Evolutionary conservation across 2,113 vertebrate genomes (phyloP).

Genomic region (Gymnorhina tibicen): DNA sequence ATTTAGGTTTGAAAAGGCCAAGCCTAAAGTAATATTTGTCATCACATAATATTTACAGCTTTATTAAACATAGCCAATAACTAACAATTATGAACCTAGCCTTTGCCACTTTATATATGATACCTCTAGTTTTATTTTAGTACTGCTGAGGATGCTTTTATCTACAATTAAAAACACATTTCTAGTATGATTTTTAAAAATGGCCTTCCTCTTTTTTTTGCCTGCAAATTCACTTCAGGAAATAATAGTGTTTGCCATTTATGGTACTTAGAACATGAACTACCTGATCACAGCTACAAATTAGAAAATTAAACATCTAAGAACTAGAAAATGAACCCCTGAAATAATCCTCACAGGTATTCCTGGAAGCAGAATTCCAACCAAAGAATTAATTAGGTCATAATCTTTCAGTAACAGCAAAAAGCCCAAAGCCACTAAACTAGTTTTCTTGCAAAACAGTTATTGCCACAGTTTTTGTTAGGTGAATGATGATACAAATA

Average conservation of each 20-base stretch:
- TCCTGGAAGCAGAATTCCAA: slow-evolving; percentile 8
- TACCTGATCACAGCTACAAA: slow-evolving; percentile 12
- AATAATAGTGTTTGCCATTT: slow-evolving; percentile 11
- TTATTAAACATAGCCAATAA: background rate
- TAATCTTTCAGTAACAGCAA: background rate
- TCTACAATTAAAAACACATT: background rate
- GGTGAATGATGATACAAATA: background rate
- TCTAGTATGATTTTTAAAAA: background rate
- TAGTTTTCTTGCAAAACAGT: background rate
- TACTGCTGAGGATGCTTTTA: slow-evolving; percentile 7
- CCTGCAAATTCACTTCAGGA: background rate
- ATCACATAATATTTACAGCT: background rate
- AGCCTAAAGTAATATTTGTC: background rate
- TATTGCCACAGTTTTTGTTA: background rate
- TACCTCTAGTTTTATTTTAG: slow-evolving; percentile 1
- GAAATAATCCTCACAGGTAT: slow-evolving; percentile 23
- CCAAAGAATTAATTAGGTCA: background rate
- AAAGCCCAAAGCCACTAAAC: background rate
- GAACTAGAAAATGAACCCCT: background rate
- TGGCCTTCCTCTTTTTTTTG: background rate
- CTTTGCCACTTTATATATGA: background rate
- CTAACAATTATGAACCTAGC: background rate
- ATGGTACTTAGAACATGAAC: background rate
- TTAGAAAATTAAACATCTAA: slow-evolving; percentile 20
- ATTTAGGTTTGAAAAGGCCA: background rate